These are phyloP conservation scores for Megalonaias nervosa DNA, from an alignment of 1,140 invertebrate genomes.

Conservation along the genomic window DNA sequence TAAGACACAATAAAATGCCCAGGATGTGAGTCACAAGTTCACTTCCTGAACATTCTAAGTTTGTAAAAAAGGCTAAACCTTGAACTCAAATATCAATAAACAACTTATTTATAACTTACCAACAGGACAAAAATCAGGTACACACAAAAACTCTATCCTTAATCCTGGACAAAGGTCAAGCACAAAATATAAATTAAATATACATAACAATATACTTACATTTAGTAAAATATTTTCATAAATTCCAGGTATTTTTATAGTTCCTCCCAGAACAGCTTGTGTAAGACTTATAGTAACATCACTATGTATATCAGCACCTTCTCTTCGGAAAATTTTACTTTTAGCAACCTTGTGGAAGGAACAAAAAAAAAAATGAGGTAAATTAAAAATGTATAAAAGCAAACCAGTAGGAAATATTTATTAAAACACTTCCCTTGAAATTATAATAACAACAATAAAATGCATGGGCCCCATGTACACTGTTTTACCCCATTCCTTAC, in stretches of 20 bases:
- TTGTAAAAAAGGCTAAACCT: too few species aligned
- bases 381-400: background rate
- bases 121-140: too few species aligned
- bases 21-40: too few species aligned
- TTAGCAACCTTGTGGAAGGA: constrained; percentile 81
- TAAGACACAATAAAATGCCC: too few species aligned
- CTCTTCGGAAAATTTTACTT: constrained; percentile 92
- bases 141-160: too few species aligned
- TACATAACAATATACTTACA: constrained; percentile 70
- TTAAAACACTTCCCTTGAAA: background rate
- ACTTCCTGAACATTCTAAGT: too few species aligned
- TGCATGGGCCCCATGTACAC: too few species aligned
- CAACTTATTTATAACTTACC: too few species aligned
- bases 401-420: background rate
- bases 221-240: constrained; percentile 94
- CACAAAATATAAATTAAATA: background rate
- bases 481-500: background rate
- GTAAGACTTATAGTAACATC: constrained; percentile 76
- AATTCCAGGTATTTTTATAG: constrained; percentile 91
- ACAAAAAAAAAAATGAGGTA: constrained; percentile 5
- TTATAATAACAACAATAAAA: too few species aligned
- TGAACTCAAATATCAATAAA: too few species aligned
- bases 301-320: constrained; percentile 92
- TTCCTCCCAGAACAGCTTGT: constrained; percentile 95
- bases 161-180: too few species aligned